Evolutionary conservation across 2,888 invertebrate species (phyloP).

Genomic region (Lasioglossum figueresi): DNA sequence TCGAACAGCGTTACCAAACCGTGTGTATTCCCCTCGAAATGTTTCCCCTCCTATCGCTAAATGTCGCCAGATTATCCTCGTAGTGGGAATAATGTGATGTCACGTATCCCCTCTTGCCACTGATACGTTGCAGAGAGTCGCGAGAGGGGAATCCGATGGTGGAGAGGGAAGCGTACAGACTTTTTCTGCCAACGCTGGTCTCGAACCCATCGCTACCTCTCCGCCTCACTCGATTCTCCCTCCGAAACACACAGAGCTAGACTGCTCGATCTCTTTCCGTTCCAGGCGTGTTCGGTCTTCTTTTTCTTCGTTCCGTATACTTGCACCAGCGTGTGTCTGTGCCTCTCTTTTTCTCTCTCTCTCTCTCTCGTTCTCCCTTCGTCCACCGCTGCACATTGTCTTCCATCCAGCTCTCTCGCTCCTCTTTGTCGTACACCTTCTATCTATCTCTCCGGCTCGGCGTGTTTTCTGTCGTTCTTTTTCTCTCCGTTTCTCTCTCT

Average conservation of each 20-base stretch:
- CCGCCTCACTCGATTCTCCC: slow-evolving; percentile 42
- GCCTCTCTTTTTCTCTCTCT: background rate
- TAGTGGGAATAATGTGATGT: too few species aligned
- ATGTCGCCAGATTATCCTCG: too few species aligned
- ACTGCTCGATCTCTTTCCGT: slow-evolving; percentile 43
- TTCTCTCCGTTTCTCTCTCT: slow-evolving; percentile 21
- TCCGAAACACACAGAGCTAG: slow-evolving; percentile 21
- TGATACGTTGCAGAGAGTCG: background rate
- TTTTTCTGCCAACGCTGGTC: background rate
- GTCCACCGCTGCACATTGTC: slow-evolving; percentile 16
- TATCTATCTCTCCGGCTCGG: slow-evolving; percentile 22
- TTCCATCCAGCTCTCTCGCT: slow-evolving; percentile 18
- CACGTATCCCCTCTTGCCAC: background rate
- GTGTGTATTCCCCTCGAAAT: too few species aligned
- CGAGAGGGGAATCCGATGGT: background rate
- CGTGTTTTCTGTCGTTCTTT: slow-evolving; percentile 36
- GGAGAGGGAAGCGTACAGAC: background rate
- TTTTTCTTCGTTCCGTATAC: slow-evolving; percentile 17
- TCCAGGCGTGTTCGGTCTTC: slow-evolving; percentile 15
- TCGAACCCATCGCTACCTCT: slow-evolving; percentile 49
- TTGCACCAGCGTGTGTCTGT: slow-evolving; percentile 13
- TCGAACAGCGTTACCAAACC: too few species aligned
- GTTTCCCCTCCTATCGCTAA: too few species aligned
- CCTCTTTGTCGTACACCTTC: slow-evolving; percentile 33
- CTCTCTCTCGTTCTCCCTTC: slow-evolving; percentile 23